These are phyloP conservation scores for Blastobasis adustella DNA, from an alignment of 2,888 invertebrate genomes.

Conservation along the genomic window DNA sequence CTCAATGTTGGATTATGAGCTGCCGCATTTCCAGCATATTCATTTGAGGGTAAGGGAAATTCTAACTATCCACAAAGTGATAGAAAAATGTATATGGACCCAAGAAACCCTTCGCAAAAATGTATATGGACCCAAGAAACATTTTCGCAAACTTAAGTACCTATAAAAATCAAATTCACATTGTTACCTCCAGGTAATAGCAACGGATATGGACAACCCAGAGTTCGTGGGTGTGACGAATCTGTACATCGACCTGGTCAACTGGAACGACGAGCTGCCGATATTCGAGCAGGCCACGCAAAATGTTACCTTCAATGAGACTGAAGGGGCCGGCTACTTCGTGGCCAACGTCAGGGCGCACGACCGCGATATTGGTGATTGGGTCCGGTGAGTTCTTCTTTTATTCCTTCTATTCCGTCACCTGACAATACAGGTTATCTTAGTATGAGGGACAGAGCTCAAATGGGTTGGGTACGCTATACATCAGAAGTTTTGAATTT, in stretches of 20 bases:
- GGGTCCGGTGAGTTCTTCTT: slow-evolving; percentile 66
- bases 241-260: slow-evolving; percentile 70
- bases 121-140: no score
- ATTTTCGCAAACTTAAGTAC: no score
- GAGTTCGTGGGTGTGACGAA: slow-evolving; percentile 41
- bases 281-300: slow-evolving; percentile 61
- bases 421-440: no score
- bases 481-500: no score
- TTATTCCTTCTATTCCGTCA: no score
- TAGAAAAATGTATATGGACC: no score
- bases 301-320: slow-evolving; percentile 70
- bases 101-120: no score
- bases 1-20: slow-evolving; percentile 75
- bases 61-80: no score
- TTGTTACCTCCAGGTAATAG: slow-evolving; percentile 37
- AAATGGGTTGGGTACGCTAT: no score
- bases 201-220: slow-evolving; percentile 43
- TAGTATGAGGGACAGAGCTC: no score
- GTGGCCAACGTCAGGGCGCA: slow-evolving; percentile 73
- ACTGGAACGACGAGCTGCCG: slow-evolving; percentile 84
- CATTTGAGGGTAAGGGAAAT: slow-evolving; percentile 36
- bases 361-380: slow-evolving; percentile 77
- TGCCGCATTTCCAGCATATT: slow-evolving; percentile 58
- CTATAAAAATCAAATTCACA: neutral
- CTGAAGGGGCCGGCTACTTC: slow-evolving; percentile 52